Percentiles rank a stretch among this genome's conserved stretches.
These are phyloP conservation scores for Poicephalus meyeri DNA, from an alignment of 2,113 vertebrate species.

Conservation along the genomic window DNA sequence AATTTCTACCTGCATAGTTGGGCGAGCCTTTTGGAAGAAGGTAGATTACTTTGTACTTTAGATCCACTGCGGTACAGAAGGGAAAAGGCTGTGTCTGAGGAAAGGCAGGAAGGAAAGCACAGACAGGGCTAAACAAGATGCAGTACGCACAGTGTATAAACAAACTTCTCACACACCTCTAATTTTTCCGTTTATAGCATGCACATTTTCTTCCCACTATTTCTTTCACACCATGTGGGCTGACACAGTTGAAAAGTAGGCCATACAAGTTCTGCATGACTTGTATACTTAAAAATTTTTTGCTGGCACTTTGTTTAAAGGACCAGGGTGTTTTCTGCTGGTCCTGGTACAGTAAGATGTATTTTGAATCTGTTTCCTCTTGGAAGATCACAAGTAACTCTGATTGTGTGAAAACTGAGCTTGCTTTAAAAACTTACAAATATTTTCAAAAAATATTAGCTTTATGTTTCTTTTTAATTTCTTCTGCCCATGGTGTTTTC, in stretches of 20 bases:
- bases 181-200: not conserved
- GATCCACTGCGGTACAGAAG: not conserved
- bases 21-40: not conserved
- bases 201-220: not conserved
- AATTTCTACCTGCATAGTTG: not conserved
- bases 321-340: not conserved
- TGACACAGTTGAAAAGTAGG: constrained; percentile 19
- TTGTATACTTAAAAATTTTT: not conserved
- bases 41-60: not conserved
- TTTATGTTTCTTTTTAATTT: not conserved
- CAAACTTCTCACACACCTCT: not conserved
- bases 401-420: not conserved
- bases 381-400: not conserved
- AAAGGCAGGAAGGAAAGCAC: not conserved
- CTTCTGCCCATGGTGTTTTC: not conserved
- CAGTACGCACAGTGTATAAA: not conserved
- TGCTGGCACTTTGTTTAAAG: not conserved
- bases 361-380: not conserved
- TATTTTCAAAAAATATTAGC: not conserved
- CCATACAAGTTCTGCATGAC: not conserved
- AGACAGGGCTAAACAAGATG: not conserved
- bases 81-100: not conserved
- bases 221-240: not conserved
- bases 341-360: not conserved
- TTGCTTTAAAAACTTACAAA: not conserved